Evolutionary conservation across 2,888 invertebrate genomes (phyloP).

Genomic region (Galeopsomyia nigrocyanea): DNA sequence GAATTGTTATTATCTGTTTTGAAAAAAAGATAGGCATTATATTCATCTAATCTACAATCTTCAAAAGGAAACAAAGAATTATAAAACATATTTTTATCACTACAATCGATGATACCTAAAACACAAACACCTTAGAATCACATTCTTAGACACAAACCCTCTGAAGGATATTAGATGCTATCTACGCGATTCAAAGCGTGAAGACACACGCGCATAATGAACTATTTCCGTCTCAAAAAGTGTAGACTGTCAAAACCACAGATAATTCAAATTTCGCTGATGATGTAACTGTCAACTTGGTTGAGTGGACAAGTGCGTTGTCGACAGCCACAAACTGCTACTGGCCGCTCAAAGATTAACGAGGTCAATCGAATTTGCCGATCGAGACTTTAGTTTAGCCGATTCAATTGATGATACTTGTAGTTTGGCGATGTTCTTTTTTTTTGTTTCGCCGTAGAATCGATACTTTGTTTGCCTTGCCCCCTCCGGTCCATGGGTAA

Average conservation of each 20-base stretch:
- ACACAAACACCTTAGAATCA: background rate
- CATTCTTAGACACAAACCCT: background rate
- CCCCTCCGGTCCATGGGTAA: too few species aligned
- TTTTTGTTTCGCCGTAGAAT: too few species aligned
- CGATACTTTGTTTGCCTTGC: too few species aligned
- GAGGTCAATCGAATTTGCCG: slow-evolving; percentile 26
- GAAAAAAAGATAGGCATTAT: too few species aligned
- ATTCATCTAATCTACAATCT: too few species aligned
- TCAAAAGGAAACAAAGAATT: too few species aligned
- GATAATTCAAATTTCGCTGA: too few species aligned
- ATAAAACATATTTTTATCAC: too few species aligned
- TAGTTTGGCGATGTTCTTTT: too few species aligned
- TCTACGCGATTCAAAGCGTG: slow-evolving; percentile 14
- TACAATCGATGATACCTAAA: slow-evolving; percentile 1
- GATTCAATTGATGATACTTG: background rate
- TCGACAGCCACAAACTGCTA: background rate
- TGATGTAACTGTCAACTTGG: too few species aligned
- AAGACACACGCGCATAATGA: slow-evolving; percentile 16
- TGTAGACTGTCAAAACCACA: background rate
- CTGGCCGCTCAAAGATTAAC: slow-evolving; percentile 17
- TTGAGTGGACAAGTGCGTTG: too few species aligned
- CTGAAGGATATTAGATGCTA: slow-evolving; percentile 23
- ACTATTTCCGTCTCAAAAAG: slow-evolving; percentile 25
- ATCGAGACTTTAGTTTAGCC: background rate
- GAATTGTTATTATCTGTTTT: too few species aligned